Conservation (phyloP, 1,140 invertebrate species). For the Tetramorium alpestre region DNA sequence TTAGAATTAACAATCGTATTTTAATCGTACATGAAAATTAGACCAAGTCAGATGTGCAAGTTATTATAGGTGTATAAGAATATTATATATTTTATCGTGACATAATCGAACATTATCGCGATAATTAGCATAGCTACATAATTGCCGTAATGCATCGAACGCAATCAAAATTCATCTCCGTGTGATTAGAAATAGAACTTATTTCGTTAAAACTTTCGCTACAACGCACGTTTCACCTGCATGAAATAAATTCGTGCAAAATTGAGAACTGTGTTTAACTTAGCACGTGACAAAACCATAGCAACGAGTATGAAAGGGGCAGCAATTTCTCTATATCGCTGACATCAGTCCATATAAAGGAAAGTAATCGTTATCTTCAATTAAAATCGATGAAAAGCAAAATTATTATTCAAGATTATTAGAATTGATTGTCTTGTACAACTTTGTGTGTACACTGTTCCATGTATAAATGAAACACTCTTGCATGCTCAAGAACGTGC, state of each 20-base stretch:
- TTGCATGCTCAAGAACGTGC: neutral
- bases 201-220: neutral
- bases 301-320: neutral
- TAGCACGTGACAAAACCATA: slow-evolving; percentile 33
- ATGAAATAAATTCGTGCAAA: neutral
- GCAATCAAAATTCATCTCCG: neutral
- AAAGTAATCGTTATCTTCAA: neutral
- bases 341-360: neutral
- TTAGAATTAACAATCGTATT: neutral
- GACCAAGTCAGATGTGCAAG: neutral
- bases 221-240: neutral
- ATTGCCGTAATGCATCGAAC: neutral
- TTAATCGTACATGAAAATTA: neutral
- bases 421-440: neutral
- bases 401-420: neutral
- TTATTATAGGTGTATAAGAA: neutral
- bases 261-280: neutral
- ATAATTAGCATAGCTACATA: neutral
- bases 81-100: neutral
- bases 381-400: neutral
- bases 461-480: neutral
- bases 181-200: neutral
- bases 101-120: neutral
- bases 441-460: neutral
- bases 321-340: neutral